Evolutionary conservation across 2,797 vertebrate genomes (phyloP), one percentile per base, ranked within the genome.

Genomic region (Halcyon chelicuti): DNA sequence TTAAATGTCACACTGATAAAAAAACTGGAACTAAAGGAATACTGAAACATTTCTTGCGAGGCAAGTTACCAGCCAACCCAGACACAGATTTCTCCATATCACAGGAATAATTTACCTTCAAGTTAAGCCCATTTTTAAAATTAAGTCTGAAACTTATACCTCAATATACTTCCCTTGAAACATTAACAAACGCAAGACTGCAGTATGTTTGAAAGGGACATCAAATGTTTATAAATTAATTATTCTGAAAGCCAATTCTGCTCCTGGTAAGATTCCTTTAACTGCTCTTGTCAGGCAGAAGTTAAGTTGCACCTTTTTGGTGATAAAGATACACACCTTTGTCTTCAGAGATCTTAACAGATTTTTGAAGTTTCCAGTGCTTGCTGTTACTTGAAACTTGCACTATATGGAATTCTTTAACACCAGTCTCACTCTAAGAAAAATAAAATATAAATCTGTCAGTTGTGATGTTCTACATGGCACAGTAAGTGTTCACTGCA

Each of bases 311-410:
- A 28, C 35, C 23, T 37, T 71, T 61, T 68, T 25, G 29, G 15
- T 51, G 29, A 52, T 14, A 70, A 85, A 75, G 93, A 96, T 67
- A 84, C 67, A 93, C 67, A 99, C 99, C 99, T 99, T 99, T 99
- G 88, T 99, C 99, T 97, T 98, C 98, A 85, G 98, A 97, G 49
- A 98, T 97, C 92, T 99, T 99, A 96, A 99, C 98, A 88, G 99
- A 99, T 95, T 98, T 99, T 74, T 99, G 98, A 52, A 99, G 98
- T 72, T 98, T 98, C 99, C 99, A 99, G 92, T 99, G 98, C 88
- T 98, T 98, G 96, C 99, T 99, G 92, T 99, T 99, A 97, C 99
- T 99, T 52, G 99, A 99, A 93, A 99, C 99, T 98, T 99, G 99
- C n/a, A 99, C 98, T 83, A 99, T 98, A 95, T 99, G 99, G 90